Percentiles rank a stretch among this genome's conserved stretches.
Evolutionary conservation across 2,888 invertebrate species (phyloP).

Genomic region (Smittia sp.): DNA sequence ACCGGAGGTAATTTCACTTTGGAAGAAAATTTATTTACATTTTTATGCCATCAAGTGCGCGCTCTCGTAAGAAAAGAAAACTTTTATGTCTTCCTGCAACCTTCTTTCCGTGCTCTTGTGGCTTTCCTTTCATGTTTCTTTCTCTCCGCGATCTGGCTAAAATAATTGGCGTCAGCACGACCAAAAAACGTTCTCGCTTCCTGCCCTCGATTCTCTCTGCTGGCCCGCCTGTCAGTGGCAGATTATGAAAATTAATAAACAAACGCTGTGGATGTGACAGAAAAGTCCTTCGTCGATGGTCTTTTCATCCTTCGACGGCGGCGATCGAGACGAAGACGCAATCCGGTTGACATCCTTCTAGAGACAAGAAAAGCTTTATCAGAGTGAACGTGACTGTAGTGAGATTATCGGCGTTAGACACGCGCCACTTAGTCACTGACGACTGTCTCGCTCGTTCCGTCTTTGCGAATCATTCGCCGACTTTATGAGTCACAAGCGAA

Average conservation of each 20-base stretch:
- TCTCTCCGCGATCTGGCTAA: background rate
- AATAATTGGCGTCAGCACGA: slow-evolving; percentile 33
- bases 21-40: slow-evolving; percentile 4
- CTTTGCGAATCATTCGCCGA: too few relatives aligned
- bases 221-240: slow-evolving; percentile 27
- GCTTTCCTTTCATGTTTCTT: background rate
- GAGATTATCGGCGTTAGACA: too few relatives aligned
- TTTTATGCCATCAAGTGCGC: background rate
- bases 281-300: background rate
- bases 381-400: too few relatives aligned
- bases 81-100: slow-evolving; percentile 5
- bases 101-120: background rate
- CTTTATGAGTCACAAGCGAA: background rate
- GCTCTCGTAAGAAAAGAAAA: background rate
- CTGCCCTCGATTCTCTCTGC: background rate
- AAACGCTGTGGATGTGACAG: background rate
- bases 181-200: background rate
- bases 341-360: too few relatives aligned
- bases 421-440: too few relatives aligned
- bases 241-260: slow-evolving; percentile 39
- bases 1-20: slow-evolving; percentile 68
- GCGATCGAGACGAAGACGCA: too few relatives aligned
- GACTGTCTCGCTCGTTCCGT: too few relatives aligned
- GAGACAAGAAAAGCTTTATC: too few relatives aligned
- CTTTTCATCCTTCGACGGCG: too few relatives aligned